Evolutionary conservation across 1,140 invertebrate species (phyloP).

Genomic region (Carposina sasakii): DNA sequence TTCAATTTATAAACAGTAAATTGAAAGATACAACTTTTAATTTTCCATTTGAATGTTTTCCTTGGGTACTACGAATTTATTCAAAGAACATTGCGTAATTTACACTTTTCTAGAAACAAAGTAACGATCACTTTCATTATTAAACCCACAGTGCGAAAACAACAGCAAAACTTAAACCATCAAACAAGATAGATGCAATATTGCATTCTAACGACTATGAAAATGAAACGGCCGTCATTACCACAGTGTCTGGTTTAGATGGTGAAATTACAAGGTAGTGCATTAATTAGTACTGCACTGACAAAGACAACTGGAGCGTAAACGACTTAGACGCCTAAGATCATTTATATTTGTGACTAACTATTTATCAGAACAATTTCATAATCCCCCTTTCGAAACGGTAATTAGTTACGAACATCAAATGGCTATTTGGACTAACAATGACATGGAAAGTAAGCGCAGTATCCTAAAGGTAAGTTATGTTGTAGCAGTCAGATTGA

Average conservation of each 20-base stretch:
- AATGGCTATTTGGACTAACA: too few species aligned
- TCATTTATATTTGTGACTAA: slow-evolving; percentile 25
- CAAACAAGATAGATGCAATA: slow-evolving; percentile 28
- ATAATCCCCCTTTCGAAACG: too few species aligned
- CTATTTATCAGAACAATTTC: too few species aligned
- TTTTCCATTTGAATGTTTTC: too few species aligned
- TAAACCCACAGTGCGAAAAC: slow-evolving; percentile 35
- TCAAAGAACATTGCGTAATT: too few species aligned
- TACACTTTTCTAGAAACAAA: slow-evolving; percentile 35
- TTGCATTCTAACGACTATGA: slow-evolving; percentile 35
- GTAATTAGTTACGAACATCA: too few species aligned
- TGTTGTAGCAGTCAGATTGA: too few species aligned
- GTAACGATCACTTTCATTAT: slow-evolving; percentile 55
- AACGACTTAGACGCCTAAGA: slow-evolving; percentile 32
- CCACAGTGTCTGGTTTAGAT: slow-evolving; percentile 34
- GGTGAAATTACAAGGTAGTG: slow-evolving; percentile 41
- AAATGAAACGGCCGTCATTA: slow-evolving; percentile 22
- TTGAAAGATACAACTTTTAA: too few species aligned
- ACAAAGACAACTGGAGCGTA: slow-evolving; percentile 41
- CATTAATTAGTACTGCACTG: slow-evolving; percentile 44
- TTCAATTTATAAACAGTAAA: too few species aligned
- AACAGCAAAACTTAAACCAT: slow-evolving; percentile 36
- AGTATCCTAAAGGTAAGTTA: too few species aligned
- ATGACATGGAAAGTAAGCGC: too few species aligned
- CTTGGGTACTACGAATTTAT: too few species aligned